These are phyloP conservation scores for Paedocypris micromegethes DNA, from an alignment of 2,797 vertebrate species.

Conservation along the genomic window DNA sequence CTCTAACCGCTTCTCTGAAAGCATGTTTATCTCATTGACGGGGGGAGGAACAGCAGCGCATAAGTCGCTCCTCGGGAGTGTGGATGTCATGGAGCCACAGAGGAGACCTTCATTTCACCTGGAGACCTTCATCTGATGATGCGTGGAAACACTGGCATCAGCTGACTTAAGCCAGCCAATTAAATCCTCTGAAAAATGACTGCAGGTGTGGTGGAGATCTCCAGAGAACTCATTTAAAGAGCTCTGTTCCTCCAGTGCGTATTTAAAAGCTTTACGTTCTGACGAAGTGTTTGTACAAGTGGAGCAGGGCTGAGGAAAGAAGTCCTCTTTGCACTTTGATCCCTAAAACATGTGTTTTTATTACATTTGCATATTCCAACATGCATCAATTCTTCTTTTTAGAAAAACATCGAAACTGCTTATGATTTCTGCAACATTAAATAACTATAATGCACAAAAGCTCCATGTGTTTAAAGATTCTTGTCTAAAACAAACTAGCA, in stretches of 20 bases:
- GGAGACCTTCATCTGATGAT: conserved; percentile 48
- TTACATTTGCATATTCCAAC: too few species aligned
- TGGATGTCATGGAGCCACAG: conserved; percentile 29
- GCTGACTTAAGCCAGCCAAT: conserved; percentile 56
- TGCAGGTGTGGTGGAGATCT: conserved; percentile 50
- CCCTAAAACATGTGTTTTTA: too few species aligned
- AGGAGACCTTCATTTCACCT: conserved; percentile 42
- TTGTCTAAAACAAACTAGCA: too few species aligned
- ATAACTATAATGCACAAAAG: too few species aligned
- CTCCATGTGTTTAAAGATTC: too few species aligned
- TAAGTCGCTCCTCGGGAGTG: conserved; percentile 23
- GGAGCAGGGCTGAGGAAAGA: conserved; percentile 14
- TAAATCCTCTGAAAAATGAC: conserved; percentile 58
- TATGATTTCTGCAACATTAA: too few species aligned
- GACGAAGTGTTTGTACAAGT: conserved; percentile 33
- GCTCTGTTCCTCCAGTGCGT: conserved; percentile 44
- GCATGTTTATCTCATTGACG: conserved; percentile 5
- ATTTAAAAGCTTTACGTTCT: conserved; percentile 46
- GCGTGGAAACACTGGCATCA: conserved; percentile 43
- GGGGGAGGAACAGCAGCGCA: neutral
- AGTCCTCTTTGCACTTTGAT: too few species aligned
- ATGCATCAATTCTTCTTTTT: too few species aligned
- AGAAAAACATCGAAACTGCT: too few species aligned
- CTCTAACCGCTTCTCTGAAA: conserved; percentile 24
- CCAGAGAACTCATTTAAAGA: conserved; percentile 54